phyloP scores from a whole-genome alignment of 2,113 vertebrate species.

The Rostratula benghalensis region DNA sequence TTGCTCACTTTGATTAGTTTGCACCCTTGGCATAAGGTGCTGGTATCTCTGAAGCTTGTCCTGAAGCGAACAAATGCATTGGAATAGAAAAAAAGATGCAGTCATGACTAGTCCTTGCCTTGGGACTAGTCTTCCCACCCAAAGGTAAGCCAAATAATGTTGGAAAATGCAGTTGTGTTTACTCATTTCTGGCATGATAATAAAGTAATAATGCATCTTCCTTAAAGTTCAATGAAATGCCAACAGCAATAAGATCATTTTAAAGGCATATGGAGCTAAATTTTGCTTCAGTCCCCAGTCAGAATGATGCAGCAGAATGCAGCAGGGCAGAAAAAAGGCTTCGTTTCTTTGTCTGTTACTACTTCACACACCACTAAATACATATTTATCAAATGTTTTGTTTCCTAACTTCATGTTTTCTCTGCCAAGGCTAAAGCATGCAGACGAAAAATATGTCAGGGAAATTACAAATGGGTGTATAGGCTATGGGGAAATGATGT shows the following conservation, averaged over 20 bases:
- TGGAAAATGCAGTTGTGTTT: neutral
- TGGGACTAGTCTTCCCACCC: neutral
- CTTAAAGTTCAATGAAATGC: neutral
- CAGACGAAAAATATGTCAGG: slow-evolving; percentile 46
- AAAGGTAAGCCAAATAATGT: neutral
- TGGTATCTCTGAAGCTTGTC: neutral
- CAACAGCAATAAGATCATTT: neutral
- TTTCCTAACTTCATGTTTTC: slow-evolving; percentile 31
- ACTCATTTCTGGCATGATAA: neutral
- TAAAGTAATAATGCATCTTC: neutral
- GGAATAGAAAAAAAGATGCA: neutral
- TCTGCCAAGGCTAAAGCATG: slow-evolving; percentile 40
- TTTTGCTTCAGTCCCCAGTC: neutral
- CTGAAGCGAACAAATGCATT: neutral
- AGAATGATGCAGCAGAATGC: neutral
- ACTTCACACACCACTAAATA: slow-evolving; percentile 16
- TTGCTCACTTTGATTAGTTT: neutral
- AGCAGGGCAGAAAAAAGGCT: neutral
- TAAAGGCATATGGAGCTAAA: neutral
- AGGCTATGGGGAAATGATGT: slow-evolving; percentile 74
- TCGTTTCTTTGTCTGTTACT: neutral
- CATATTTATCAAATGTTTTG: slow-evolving; percentile 36
- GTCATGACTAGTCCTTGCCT: neutral
- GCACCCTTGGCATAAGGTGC: neutral
- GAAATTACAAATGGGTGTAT: slow-evolving; percentile 70